Evolutionary conservation across 2,888 invertebrate genomes (phyloP).

Genomic region (Girardia tigrina): DNA sequence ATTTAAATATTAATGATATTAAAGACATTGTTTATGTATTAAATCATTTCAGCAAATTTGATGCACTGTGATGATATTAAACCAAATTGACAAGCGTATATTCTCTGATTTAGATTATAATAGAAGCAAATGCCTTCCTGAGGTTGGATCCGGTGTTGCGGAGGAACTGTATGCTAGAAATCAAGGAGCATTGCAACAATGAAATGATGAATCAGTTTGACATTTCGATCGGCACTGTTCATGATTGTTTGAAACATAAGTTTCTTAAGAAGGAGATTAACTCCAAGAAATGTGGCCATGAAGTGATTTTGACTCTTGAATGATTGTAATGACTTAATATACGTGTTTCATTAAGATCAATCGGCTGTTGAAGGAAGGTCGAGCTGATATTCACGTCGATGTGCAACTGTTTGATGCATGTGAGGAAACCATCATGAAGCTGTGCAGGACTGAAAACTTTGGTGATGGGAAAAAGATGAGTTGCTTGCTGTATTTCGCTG

Average conservation of each 20-base stretch:
- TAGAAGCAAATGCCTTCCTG: constrained; percentile 59
- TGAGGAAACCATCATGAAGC: constrained; percentile 6
- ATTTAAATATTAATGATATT: too few relatives aligned
- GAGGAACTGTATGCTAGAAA: constrained; percentile 65
- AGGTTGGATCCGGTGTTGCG: constrained; percentile 53
- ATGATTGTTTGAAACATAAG: constrained; percentile 70
- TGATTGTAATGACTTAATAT: constrained; percentile 38
- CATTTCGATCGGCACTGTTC: constrained; percentile 50
- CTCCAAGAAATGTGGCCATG: constrained; percentile 38
- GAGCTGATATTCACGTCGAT: constrained; percentile 86
- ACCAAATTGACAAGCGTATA: too few relatives aligned
- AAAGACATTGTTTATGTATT: too few relatives aligned
- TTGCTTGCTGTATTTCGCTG: constrained; percentile 49
- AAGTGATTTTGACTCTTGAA: background rate
- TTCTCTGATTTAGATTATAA: constrained; percentile 31
- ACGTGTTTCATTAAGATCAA: constrained; percentile 54
- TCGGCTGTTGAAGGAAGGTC: constrained; percentile 66
- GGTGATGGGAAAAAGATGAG: constrained; percentile 43
- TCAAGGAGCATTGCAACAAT: constrained; percentile 57
- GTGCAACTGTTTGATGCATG: constrained; percentile 59
- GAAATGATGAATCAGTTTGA: constrained; percentile 42
- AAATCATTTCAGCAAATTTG: too few relatives aligned
- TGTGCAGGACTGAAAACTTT: constrained; percentile 39
- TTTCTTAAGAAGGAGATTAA: constrained; percentile 47
- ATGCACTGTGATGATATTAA: too few relatives aligned